phyloP scores from a whole-genome alignment of 2,797 vertebrate genomes.

The Petrocephalus sullivani region DNA sequence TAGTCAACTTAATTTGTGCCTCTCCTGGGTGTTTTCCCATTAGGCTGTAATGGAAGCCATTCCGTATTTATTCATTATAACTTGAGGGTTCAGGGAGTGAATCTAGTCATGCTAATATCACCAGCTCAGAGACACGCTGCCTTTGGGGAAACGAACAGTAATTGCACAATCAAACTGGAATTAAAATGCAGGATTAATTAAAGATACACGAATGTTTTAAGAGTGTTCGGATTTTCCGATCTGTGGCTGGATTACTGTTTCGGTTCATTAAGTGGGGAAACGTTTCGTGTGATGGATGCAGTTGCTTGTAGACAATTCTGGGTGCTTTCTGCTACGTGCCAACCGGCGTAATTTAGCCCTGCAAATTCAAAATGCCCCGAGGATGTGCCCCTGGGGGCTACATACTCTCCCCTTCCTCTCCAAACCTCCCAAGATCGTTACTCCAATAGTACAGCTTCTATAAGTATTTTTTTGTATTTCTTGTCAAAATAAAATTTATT shows the following conservation, averaged over 20 bases:
- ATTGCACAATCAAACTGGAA: slow-evolving; percentile 45
- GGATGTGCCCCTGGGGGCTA: neutral
- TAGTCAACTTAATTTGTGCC: slow-evolving; percentile 51
- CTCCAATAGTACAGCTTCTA: neutral
- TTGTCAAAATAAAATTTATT: neutral
- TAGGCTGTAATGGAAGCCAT: slow-evolving; percentile 56
- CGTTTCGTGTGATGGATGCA: neutral
- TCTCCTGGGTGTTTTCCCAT: slow-evolving; percentile 49
- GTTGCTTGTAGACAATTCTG: slow-evolving; percentile 41
- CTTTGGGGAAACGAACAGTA: slow-evolving; percentile 41
- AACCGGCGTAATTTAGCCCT: neutral
- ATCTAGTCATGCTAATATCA: slow-evolving; percentile 46
- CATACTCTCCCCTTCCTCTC: neutral
- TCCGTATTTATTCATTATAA: slow-evolving; percentile 64
- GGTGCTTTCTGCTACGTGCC: slow-evolving; percentile 54
- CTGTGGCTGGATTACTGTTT: slow-evolving; percentile 2
- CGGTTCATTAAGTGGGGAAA: neutral
- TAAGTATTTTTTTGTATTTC: neutral
- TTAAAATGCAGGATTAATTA: slow-evolving; percentile 60
- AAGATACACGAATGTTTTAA: slow-evolving; percentile 40
- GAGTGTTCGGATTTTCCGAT: slow-evolving; percentile 10
- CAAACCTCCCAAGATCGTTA: neutral
- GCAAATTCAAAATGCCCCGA: neutral
- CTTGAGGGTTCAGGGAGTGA: slow-evolving; percentile 43
- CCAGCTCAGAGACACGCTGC: slow-evolving; percentile 37